A percentile compares a stretch with the other conserved stretches of the same genome.
Evolutionary conservation across 1,140 invertebrate species (phyloP).

Genomic region (Eriosoma lanigerum): DNA sequence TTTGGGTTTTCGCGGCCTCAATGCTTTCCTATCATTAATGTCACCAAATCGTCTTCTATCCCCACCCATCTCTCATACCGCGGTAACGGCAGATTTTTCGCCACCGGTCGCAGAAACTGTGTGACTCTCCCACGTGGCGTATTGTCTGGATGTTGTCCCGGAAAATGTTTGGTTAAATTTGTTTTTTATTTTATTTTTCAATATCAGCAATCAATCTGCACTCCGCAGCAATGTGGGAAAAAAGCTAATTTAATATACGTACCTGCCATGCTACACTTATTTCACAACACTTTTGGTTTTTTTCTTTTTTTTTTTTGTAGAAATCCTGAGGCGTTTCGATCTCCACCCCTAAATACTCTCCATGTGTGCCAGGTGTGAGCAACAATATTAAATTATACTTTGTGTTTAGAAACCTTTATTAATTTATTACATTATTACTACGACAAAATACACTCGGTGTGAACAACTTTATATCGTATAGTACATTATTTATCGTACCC

Average conservation of each 20-base stretch:
- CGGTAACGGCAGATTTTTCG: neutral
- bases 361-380: neutral
- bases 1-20: neutral
- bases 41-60: neutral
- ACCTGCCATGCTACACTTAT: no score
- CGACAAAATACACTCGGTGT: slow-evolving; percentile 29
- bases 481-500: neutral
- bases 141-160: no score
- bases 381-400: neutral
- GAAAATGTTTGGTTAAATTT: no score
- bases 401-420: neutral
- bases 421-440: neutral
- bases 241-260: no score
- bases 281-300: no score
- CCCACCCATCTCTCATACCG: no score
- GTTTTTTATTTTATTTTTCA: no score
- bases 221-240: no score
- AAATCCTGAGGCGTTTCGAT: neutral
- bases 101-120: neutral
- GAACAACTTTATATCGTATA: no score
- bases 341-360: no score
- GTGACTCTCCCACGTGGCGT: no score
- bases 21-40: slow-evolving; percentile 11
- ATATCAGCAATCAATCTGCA: no score
- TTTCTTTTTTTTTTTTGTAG: neutral